Evolutionary conservation across 2,888 invertebrate genomes (phyloP).

Genomic region (Leptinotarsa juncta): DNA sequence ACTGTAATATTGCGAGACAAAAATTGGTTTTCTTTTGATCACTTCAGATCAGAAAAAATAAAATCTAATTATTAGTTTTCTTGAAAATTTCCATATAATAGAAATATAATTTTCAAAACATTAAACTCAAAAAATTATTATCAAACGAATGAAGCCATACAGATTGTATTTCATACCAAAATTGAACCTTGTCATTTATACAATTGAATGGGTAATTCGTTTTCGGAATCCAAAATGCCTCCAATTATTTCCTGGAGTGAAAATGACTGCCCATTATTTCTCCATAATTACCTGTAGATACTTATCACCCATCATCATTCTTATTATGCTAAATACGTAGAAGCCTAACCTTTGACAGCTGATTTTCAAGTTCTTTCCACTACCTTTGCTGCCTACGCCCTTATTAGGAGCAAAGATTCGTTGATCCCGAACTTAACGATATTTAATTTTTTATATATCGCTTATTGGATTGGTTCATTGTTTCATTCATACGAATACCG

Average conservation of each 20-base stretch:
- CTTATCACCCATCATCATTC: neutral
- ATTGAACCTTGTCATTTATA: neutral
- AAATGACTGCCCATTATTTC: slow-evolving; percentile 1
- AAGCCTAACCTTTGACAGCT: slow-evolving; percentile 7
- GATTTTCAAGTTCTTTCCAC: neutral
- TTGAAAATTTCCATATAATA: no score
- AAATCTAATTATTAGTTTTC: no score
- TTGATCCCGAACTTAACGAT: neutral
- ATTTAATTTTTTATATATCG: neutral
- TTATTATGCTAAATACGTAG: slow-evolving; percentile 10
- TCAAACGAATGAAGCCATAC: no score
- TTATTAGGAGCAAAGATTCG: neutral
- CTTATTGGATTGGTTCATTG: neutral
- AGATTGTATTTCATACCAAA: no score
- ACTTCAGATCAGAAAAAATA: no score
- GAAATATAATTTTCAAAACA: no score
- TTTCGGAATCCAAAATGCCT: neutral
- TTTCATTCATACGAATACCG: neutral
- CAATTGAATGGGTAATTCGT: neutral
- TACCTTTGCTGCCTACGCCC: neutral
- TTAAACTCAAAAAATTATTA: no score
- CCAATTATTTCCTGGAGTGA: neutral
- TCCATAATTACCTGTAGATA: neutral
- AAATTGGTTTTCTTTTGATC: no score
- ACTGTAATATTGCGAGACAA: no score